A percentile compares a stretch with the other conserved stretches of the same genome.
These are phyloP conservation scores for Aspiorhynchus laticeps DNA, from an alignment of 2,113 vertebrate genomes.

Conservation along the genomic window DNA sequence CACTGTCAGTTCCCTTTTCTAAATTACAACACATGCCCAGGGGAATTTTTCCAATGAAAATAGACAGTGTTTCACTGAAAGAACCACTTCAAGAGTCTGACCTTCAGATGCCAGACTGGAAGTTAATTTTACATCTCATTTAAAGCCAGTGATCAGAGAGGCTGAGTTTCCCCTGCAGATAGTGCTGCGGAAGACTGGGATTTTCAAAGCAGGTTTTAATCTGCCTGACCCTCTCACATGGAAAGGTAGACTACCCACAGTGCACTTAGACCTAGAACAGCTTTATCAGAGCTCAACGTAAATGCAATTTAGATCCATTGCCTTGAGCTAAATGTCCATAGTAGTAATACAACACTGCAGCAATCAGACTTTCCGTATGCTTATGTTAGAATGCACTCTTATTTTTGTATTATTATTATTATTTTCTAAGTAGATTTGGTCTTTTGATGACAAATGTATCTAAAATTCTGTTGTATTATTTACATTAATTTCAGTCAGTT, in stretches of 20 bases:
- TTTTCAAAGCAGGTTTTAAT: conserved; percentile 74
- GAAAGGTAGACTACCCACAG: conserved; percentile 70
- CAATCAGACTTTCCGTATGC: neutral
- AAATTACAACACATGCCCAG: conserved; percentile 23
- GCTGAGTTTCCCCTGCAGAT: conserved; percentile 65
- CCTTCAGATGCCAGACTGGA: conserved; percentile 67
- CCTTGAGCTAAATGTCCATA: conserved; percentile 12
- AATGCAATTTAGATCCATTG: conserved; percentile 25
- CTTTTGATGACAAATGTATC: neutral
- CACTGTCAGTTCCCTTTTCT: conserved; percentile 28
- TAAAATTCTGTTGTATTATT: neutral
- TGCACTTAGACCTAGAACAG: conserved; percentile 55
- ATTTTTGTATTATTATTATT: neutral
- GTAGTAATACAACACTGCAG: conserved; percentile 17
- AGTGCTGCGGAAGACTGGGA: conserved; percentile 69
- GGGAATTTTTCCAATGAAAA: conserved; percentile 40
- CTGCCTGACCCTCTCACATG: conserved; percentile 74
- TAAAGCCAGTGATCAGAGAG: conserved; percentile 67
- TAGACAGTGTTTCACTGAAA: conserved; percentile 47
- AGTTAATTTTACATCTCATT: conserved; percentile 77
- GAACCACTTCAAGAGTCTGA: conserved; percentile 54
- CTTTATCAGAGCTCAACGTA: conserved; percentile 13
- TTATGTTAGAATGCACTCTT: neutral
- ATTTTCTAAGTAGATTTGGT: too few species aligned
- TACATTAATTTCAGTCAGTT: neutral